Base-by-base conservation (phyloP, 2,797 vertebrate species). In the Spea hammondii region DNA sequence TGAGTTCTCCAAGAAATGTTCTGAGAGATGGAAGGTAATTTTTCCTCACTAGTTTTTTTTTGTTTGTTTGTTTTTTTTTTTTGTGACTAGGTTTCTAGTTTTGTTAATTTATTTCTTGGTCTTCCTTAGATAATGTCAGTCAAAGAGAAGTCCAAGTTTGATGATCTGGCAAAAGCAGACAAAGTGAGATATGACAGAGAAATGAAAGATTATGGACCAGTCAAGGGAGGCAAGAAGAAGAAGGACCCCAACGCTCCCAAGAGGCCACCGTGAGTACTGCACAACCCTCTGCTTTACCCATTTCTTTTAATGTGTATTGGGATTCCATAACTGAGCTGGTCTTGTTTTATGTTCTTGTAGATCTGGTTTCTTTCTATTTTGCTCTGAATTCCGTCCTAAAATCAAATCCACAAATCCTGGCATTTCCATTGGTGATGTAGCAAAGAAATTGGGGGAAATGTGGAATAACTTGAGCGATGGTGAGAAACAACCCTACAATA, bases 361-460 rank as follows among this genome's bases (percentile, higher is more conserved):
- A 84, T 95, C 94, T 86, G 94, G 94, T 55, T 95, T 95, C 87
- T 95, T 95, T 84, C 87, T 95, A 13, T 95, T 95, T 87, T 95
- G 94, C 82, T 93, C 94, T 13, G 94, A 95, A 78, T 94, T 95
- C 83, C 94, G 93, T 82, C 94, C 94, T 70, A 95, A 95, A 88
- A 94, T 95, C 84, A 95, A 95, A 74, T 94, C 92, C 66, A 92
- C 92, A 82, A 92, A 93, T 83, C 94, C 94, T 66, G 92, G 93
- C 53, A 89, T 95, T 80, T 93, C 93, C 14, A 95, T 94, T 8
- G 94, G 94, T 11, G 94, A 95, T 0, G 91, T 95, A 85, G 94
- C 94, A 0, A 95, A 95, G 85, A 95, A 95, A 76, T 86, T 95
- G 73, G 93, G 94, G 0, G 94, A 95, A 83, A 92, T 93, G 92